A percentile compares a stretch with the other conserved stretches of the same genome.
These are phyloP conservation scores for Orbicella faveolata DNA, from an alignment of 64 coral and sea anemone genomes.

Conservation along the genomic window DNA sequence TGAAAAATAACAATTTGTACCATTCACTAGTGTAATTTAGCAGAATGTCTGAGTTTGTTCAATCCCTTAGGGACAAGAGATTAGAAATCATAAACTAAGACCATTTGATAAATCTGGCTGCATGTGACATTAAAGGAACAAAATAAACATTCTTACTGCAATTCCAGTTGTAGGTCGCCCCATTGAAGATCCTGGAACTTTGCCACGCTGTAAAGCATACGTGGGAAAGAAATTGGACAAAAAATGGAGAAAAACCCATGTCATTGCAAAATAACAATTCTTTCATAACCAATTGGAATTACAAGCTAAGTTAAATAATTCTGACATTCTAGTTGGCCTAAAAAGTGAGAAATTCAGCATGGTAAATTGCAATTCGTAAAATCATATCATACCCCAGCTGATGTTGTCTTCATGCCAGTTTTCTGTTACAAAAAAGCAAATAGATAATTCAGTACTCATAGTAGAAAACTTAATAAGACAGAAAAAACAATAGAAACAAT, in stretches of 20 bases:
- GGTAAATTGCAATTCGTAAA: not conserved
- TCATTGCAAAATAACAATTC: no score
- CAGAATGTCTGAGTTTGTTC: not conserved
- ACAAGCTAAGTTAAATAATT: no score
- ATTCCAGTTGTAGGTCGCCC: constrained; percentile 96
- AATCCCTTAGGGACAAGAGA: not conserved
- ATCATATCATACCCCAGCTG: constrained; percentile 64
- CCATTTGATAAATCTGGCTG: not conserved
- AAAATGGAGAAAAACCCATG: not conserved
- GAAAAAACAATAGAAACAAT: not conserved
- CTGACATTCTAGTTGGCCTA: no score
- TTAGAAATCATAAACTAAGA: not conserved
- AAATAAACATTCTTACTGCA: constrained; percentile 62
- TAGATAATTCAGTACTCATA: not conserved
- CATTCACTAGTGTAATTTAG: no score
- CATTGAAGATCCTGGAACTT: constrained; percentile 96
- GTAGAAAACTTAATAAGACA: not conserved
- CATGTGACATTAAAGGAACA: not conserved
- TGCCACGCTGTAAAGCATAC: constrained; percentile 52
- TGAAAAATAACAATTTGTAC: no score
- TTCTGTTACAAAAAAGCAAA: constrained; percentile 56
- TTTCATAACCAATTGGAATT: no score
- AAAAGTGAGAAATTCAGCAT: no score
- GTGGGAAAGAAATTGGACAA: not conserved
- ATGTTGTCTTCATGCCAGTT: constrained; percentile 72